Percentiles rank a stretch among this genome's conserved stretches.
Conservation (phyloP, 1,140 invertebrate genomes). For the Mya arenaria region DNA sequence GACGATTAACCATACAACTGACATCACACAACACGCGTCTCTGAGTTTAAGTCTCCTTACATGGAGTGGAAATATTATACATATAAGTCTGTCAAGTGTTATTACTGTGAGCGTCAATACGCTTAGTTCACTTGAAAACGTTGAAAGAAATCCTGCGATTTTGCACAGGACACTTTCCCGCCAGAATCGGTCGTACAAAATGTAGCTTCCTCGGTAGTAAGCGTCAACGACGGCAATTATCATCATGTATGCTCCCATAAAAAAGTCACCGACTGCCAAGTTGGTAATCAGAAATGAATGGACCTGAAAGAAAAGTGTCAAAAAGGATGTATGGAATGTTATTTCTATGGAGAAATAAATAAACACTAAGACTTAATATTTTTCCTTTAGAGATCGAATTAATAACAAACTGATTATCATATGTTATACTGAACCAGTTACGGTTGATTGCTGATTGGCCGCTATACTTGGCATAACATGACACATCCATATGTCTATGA, state of each 20-base stretch:
- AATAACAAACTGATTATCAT: too few species aligned
- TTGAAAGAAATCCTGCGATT: constrained; percentile 86
- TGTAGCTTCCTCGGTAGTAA: constrained; percentile 83
- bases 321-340: too few species aligned
- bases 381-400: too few species aligned
- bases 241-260: constrained; percentile 84
- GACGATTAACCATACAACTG: constrained; percentile 81
- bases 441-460: too few species aligned
- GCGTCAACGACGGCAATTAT: constrained; percentile 83
- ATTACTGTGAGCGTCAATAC: constrained; percentile 86
- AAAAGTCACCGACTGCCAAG: constrained; percentile 84
- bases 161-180: constrained; percentile 82
- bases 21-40: constrained; percentile 81
- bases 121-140: constrained; percentile 86
- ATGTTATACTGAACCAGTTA: too few species aligned
- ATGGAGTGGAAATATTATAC: constrained; percentile 84
- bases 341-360: too few species aligned
- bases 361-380: too few species aligned
- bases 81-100: constrained; percentile 84
- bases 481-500: too few species aligned
- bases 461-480: too few species aligned
- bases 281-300: constrained; percentile 86
- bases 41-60: constrained; percentile 79
- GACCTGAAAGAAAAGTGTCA: constrained; percentile 80
- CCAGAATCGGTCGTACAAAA: constrained; percentile 83